phyloP scores from a whole-genome alignment of 2,888 invertebrate genomes.

The Helicoverpa assulta region DNA sequence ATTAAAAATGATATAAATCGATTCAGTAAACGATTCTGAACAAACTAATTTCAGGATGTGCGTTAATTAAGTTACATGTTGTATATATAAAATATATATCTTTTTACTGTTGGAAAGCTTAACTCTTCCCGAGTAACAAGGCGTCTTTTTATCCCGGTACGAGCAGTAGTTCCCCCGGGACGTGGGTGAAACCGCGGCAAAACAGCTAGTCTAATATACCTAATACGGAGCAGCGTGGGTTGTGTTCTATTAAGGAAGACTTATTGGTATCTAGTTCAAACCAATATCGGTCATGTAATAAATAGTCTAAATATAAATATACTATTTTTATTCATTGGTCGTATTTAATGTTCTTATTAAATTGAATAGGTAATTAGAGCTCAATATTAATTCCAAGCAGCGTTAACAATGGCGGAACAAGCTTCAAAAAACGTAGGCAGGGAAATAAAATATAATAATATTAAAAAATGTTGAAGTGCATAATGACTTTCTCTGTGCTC shows the following conservation, averaged over 20 bases:
- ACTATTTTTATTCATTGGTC: neutral
- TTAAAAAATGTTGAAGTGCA: conserved; percentile 26
- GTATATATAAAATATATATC: too few relatives aligned
- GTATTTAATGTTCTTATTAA: neutral
- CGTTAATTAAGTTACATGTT: too few relatives aligned
- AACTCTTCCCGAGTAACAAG: too few relatives aligned
- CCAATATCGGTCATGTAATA: conserved; percentile 7
- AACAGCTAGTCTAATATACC: too few relatives aligned
- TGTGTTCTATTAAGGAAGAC: conserved; percentile 26
- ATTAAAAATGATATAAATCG: too few relatives aligned
- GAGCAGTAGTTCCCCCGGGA: too few relatives aligned
- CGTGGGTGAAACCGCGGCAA: too few relatives aligned
- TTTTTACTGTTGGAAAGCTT: too few relatives aligned
- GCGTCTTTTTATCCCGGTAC: too few relatives aligned
- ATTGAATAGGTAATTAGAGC: neutral
- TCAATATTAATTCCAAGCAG: neutral
- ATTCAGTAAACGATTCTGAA: too few relatives aligned
- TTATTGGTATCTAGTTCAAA: conserved; percentile 29
- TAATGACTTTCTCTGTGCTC: conserved; percentile 50
- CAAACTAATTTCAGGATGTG: too few relatives aligned
- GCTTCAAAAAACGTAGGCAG: neutral
- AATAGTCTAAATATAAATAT: conserved; percentile 11
- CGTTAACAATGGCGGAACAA: neutral
- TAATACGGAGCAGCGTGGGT: conserved; percentile 2
- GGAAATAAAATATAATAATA: conserved; percentile 30